Percentiles rank a stretch among this genome's conserved stretches.
These are phyloP conservation scores for Plagodis pulveraria DNA, from an alignment of 2,888 invertebrate genomes.

Conservation along the genomic window DNA sequence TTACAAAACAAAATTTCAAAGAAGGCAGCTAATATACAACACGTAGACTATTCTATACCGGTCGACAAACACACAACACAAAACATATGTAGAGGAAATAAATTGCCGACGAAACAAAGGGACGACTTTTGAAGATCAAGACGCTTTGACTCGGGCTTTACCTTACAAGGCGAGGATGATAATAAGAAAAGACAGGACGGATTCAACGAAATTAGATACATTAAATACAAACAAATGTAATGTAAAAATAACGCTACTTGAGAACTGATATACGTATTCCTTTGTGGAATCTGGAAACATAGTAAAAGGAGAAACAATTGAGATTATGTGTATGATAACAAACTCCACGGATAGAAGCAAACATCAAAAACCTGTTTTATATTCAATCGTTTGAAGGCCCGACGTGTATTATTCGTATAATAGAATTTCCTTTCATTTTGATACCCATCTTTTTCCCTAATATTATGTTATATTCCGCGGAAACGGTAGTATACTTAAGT, in stretches of 20 bases:
- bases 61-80: slow-evolving; percentile 42
- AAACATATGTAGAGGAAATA: slow-evolving; percentile 45
- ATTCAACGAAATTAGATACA: slow-evolving; percentile 39
- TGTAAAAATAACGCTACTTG: slow-evolving; percentile 37
- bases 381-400: slow-evolving; percentile 42
- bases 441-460: slow-evolving; percentile 40
- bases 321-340: slow-evolving; percentile 43
- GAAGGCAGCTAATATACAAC: slow-evolving; percentile 27
- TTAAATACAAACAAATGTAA: slow-evolving; percentile 34
- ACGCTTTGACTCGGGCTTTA: slow-evolving; percentile 41
- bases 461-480: slow-evolving; percentile 20
- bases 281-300: slow-evolving; percentile 34
- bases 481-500: slow-evolving; percentile 26
- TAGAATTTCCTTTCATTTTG: slow-evolving; percentile 41
- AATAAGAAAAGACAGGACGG: slow-evolving; percentile 38
- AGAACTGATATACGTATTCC: slow-evolving; percentile 31
- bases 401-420: slow-evolving; percentile 29
- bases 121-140: slow-evolving; percentile 42
- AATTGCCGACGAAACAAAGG: slow-evolving; percentile 57
- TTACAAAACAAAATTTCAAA: slow-evolving; percentile 18
- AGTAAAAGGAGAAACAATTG: slow-evolving; percentile 44
- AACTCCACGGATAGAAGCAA: slow-evolving; percentile 38
- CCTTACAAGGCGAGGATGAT: slow-evolving; percentile 37
- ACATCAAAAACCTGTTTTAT: slow-evolving; percentile 48
- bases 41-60: slow-evolving; percentile 12